Evolutionary conservation across 2,113 vertebrate genomes (phyloP), one percentile per base, ranked within the genome.

Genomic region (pig (Sus scrofa)): DNA sequence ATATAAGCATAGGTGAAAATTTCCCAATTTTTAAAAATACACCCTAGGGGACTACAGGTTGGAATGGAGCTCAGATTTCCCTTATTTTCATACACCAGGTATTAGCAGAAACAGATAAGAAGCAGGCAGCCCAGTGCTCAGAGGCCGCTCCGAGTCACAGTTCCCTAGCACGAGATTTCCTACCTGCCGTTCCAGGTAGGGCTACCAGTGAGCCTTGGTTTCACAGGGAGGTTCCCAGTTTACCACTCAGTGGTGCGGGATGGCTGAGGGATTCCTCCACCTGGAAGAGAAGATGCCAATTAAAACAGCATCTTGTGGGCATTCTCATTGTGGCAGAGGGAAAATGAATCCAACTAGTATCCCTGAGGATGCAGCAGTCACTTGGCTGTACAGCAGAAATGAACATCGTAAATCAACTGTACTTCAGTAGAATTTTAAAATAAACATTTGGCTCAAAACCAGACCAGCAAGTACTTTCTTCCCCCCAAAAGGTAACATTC

Each of bases 211-310:
- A n/a, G 30, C 30, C 18, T 7, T 77, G 10, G 74, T 13, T 54
- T 34, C 52, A 22, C 7, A 19, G 20, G 26, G 62, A 26, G 11
- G 22, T 24, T 56, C 19, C 52, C 18, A 77, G 19, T 44, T 15
- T 27, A 30, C 63, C 27, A 0, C 63, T 11, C 32, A 56, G 6
- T 52, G 1, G 19, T n/a, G 11, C 11, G 0, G 75, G 18, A 54
- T 22, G 52, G 52, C 52, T n/a, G 75, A 56, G 3, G 75, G 52
- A 8, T 24, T 78, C 75, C 50, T 54, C 75, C n/a, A 7, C 32
- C 10, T 1, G 0, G 32, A 78, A 78, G 50, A 20, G 30, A 78
- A 78, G 50, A 52, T 18, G 19, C 74, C 50, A 54, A 50, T 77
- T 77, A n/a, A 30, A 54, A 18, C 74, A n/a, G 50, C 50, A n/a